Base-by-base conservation (phyloP, 2,113 vertebrate species). In the Cyprinus carpio region DNA sequence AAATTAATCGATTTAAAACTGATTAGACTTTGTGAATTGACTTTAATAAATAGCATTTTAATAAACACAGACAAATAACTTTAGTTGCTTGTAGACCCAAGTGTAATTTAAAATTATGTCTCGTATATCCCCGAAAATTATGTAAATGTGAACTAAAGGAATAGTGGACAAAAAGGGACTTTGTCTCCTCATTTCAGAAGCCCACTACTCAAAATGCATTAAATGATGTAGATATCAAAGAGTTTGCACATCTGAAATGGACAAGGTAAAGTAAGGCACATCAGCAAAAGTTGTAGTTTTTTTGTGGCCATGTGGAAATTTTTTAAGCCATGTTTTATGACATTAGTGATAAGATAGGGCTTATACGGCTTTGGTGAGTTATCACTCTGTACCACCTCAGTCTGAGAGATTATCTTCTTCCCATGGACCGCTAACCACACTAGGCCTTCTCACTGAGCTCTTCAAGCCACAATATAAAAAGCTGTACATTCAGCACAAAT, bases 401-500 rank as follows among this genome's bases (percentile, higher is more conserved):
- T 85, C 78, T 85, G 77, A 92, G 91, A 90, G 92, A 94, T 92
- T 88, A 93, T 90, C 89, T 84, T 92, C 88, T 85, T 90, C 87
- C 91, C 87, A 83, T 88, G 75, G 85, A 90, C 88, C 91, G 90
- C 88, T 87, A 89, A 89, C 89, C 90, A 87, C 91, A 91, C 90
- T 92, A 91, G 91, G 92, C 92, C 80, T 93, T 93, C 92, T 93
- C 88, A 86, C 90, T 75, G 67, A 91, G 86, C 91, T 93, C 90
- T 88, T 92, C 88, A 92, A 93, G 94, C 94, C 94, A 91, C 94
- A 94, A 89, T 92, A 93, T 93, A 91, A 92, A 88, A 94, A 93
- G 93, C 90, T 93, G 93, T 94, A 89, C 93, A 92, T 94, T 94
- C 93, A 94, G 95, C 92, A 90, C 46, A 89, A 92, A 89, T 88